Evolutionary conservation across 2,888 invertebrate genomes (phyloP).

Genomic region (Argyresthia goedartella): DNA sequence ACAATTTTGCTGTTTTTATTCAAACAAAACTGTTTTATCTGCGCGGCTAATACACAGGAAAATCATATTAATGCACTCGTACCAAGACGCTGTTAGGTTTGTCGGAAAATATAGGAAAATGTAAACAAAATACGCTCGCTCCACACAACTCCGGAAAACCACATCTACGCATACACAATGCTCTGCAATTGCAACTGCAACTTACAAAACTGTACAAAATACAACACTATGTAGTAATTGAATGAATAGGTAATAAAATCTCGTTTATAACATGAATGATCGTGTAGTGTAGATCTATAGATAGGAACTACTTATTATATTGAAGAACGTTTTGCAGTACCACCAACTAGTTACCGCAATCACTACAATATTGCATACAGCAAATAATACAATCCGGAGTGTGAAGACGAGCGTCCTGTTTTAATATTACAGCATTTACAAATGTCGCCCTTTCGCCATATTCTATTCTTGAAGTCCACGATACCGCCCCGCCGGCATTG

Average conservation of each 20-base stretch:
- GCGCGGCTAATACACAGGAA: constrained; percentile 20
- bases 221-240: no score
- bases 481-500: constrained; percentile 36
- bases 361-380: no score
- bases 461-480: constrained; percentile 71
- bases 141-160: constrained; percentile 24
- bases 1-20: no score
- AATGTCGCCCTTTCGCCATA: constrained; percentile 55
- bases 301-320: no score
- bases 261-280: no score
- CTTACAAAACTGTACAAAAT: no score
- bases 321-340: no score
- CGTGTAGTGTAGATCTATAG: no score
- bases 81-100: constrained; percentile 68
- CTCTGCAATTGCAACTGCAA: no score
- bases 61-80: constrained; percentile 58
- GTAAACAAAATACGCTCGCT: constrained; percentile 19
- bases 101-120: constrained; percentile 17
- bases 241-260: no score
- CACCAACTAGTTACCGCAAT: no score
- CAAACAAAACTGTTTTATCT: no score
- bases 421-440: constrained; percentile 55
- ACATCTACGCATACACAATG: neutral
- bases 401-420: constrained; percentile 17
- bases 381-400: constrained; percentile 5